Conservation (phyloP, 2,888 invertebrate genomes). For the Xanthia icteritia region DNA sequence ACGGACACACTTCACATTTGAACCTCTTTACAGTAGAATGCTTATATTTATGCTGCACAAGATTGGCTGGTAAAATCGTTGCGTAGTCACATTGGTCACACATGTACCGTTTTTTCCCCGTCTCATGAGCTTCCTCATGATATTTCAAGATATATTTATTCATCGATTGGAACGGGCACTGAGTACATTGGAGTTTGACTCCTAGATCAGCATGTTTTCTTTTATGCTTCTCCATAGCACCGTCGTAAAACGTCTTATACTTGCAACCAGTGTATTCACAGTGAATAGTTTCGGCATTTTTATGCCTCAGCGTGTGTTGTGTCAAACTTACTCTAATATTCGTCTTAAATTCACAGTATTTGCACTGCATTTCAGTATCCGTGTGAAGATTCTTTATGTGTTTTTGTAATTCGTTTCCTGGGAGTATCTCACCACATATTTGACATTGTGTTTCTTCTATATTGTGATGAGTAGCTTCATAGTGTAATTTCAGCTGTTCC, state of each 20-base stretch:
- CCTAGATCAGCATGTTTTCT: constrained; percentile 81
- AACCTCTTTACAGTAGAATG: constrained; percentile 86
- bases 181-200: constrained; percentile 83
- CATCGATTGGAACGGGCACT: constrained; percentile 86
- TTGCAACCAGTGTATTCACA: constrained; percentile 81
- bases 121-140: constrained; percentile 85
- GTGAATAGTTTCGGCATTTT: constrained; percentile 81
- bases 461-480: constrained; percentile 79
- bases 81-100: constrained; percentile 87
- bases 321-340: constrained; percentile 81
- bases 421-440: constrained; percentile 81
- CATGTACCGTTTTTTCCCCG: constrained; percentile 83
- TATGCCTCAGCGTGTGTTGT: constrained; percentile 84
- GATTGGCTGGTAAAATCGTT: constrained; percentile 84
- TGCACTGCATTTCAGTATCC: constrained; percentile 76
- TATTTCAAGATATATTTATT: constrained; percentile 86
- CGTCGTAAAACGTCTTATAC: constrained; percentile 84
- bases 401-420: constrained; percentile 77
- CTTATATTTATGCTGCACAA: constrained; percentile 87
- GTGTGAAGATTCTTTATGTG: constrained; percentile 81
- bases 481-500: constrained; percentile 81
- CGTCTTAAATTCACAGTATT: constrained; percentile 84
- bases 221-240: constrained; percentile 85
- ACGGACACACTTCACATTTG: constrained; percentile 87
- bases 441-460: constrained; percentile 82